Base-by-base conservation (phyloP, 2,888 invertebrate genomes). In the Cantharis nigra region DNA sequence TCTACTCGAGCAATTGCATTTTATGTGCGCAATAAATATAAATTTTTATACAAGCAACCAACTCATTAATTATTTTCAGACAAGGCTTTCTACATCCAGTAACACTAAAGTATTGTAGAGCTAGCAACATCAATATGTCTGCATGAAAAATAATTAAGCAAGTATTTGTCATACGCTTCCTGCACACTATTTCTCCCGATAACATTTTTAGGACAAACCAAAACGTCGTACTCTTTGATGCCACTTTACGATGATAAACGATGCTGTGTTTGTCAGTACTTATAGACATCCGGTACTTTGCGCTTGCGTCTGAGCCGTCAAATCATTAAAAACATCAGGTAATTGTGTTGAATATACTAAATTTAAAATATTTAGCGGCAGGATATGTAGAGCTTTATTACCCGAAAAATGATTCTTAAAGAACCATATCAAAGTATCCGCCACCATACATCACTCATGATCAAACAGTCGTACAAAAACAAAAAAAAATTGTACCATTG, bases 61-160 rank as follows among this genome's bases (percentile, higher is more conserved):
- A 83, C 85, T 84, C 85, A 85, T 86, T 85, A 85, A 85, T 85
- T 85, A 85, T 82, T 82, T 83, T 79, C 79, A 80, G 81, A 77
- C 79, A 79, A 72, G 74, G 75, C 49, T 74, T 74, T 78, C 74
- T 72, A 78, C 72, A 77, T 77, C 74, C 72, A 80, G 65, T 23
- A 23, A 49, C 49, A 67, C 65, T 81, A 74, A 77, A 78, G 75
- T 78, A 80, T 80, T 78, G 81, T 81, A 74, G 49, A 73, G 76
- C 81, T 73, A 80, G 79, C 82, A 81, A 84, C 85, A 85, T 86
- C 87, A 85, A 87, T 87, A 85, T 86, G 86, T 87, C 87, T 83
- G 83, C 86, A 83, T 84, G 86, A 84, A 87, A 87, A 87, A 88
- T 88, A 88, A 88, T 88, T 88, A 88, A 87, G 87, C 86, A 85